A percentile compares a stretch with the other conserved stretches of the same genome.
These are phyloP conservation scores for Hippocampus barbouri DNA, from an alignment of 2,113 vertebrate species.

Conservation along the genomic window DNA sequence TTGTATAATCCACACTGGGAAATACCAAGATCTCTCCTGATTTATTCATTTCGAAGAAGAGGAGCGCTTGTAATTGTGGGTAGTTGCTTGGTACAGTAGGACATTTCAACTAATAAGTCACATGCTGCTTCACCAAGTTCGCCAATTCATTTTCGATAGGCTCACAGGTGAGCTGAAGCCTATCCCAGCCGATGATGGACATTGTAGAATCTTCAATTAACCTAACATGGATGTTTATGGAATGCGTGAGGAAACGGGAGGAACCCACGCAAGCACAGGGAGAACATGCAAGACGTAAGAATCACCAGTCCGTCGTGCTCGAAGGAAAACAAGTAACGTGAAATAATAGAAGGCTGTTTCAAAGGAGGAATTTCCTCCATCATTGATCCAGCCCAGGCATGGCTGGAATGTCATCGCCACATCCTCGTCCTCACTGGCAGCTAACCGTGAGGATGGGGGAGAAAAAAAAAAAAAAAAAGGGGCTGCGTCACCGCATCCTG, in stretches of 20 bases:
- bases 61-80: background rate
- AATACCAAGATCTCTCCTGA: too few relatives aligned
- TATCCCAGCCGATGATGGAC: too few relatives aligned
- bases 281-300: background rate
- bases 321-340: background rate
- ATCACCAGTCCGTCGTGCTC: background rate
- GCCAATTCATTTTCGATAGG: background rate
- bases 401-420: slow-evolving; percentile 31
- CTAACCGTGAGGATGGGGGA: slow-evolving; percentile 34
- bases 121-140: background rate
- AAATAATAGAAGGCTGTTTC: background rate
- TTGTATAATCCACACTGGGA: too few relatives aligned
- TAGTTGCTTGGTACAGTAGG: background rate
- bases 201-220: too few relatives aligned
- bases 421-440: slow-evolving; percentile 28
- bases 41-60: too few relatives aligned
- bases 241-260: too few relatives aligned
- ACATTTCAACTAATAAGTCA: background rate
- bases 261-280: background rate
- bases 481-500: slow-evolving; percentile 48
- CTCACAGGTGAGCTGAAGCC: too few relatives aligned
- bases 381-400: slow-evolving; percentile 26
- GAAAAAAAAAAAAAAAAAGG: slow-evolving; percentile 4
- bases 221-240: too few relatives aligned
- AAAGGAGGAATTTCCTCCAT: slow-evolving; percentile 21